phyloP scores from a whole-genome alignment of 2,797 vertebrate species.

The Xyrichtys novacula region DNA sequence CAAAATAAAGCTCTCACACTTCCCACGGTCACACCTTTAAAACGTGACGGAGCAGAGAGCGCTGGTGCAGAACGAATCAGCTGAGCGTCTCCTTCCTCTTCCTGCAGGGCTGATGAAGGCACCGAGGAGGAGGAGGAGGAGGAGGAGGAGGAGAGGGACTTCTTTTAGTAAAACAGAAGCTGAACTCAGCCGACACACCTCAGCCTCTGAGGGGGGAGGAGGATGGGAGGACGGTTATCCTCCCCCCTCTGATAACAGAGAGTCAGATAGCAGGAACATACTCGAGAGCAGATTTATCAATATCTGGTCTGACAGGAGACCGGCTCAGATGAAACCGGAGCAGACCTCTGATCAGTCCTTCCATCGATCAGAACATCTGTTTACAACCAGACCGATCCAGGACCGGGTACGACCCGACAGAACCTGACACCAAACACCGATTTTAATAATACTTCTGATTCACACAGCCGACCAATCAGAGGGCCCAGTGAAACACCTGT shows the following conservation, averaged over 20 bases:
- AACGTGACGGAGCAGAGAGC: neutral
- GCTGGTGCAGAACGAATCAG: slow-evolving; percentile 58
- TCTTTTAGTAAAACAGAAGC: slow-evolving; percentile 37
- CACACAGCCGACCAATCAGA: too few species aligned
- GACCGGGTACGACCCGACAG: neutral
- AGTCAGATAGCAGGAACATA: slow-evolving; percentile 32
- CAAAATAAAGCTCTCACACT: slow-evolving; percentile 36
- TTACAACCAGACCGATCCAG: neutral
- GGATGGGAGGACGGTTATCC: too few species aligned
- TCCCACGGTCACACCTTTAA: slow-evolving; percentile 10
- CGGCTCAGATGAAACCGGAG: slow-evolving; percentile 1
- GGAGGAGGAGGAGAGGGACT: too few species aligned
- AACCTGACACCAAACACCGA: neutral
- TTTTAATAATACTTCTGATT: too few species aligned
- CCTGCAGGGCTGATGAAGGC: slow-evolving; percentile 27
- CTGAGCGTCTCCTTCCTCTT: slow-evolving; percentile 33
- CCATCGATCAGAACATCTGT: slow-evolving; percentile 14
- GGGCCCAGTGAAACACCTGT: too few species aligned
- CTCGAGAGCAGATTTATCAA: slow-evolving; percentile 24
- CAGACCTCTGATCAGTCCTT: slow-evolving; percentile 14
- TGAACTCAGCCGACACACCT: neutral
- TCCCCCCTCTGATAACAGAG: slow-evolving; percentile 1
- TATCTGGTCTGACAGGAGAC: slow-evolving; percentile 40
- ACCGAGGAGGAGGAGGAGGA: too few species aligned
- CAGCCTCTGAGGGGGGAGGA: neutral